Base-by-base conservation (phyloP, 2,113 vertebrate genomes). In the Pleuronectes platessa region DNA sequence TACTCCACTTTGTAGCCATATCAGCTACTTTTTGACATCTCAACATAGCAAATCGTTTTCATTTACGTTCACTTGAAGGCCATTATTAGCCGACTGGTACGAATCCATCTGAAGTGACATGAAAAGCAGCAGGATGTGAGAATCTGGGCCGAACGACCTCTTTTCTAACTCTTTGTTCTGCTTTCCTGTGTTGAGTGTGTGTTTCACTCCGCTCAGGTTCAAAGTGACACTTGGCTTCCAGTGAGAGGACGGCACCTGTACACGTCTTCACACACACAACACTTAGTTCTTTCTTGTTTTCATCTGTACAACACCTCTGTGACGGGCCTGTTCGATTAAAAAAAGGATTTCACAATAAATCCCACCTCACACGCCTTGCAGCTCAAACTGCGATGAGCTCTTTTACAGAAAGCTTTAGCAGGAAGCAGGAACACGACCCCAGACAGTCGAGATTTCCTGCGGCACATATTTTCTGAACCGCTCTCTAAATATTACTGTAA, bases 401-500 rank as follows among this genome's bases (percentile, higher is more conserved):
- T 37, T 76, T 62, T 68, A 26, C 7, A 68, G 13, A 74, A 68
- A 61, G 74, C 73, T 67, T 71, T 55, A 76, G 76, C 59, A 54
- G 31, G 56, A 14, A 70, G 61, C 61, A 88, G 59, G 14, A 61
- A 87, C 40, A 71, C 18, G 65, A 78, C 79, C 42, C 42, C 15
- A 71, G 60, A 77, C 70, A 54, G 58, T 64, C 0, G 54, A 81
- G 61, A 71, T 56, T 77, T 83, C 76, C 78, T 71, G 69, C 26
- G 61, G 76, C 72, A 70, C 62, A 85, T 47, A 71, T 78, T 21
- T 21, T 78, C 74, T 71, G 71, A 89, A 81, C 68, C 31, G 79
- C 76, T 87, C 79, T 74, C 73, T 72, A 71, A 86, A 76, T 84
- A 79, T 83, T 71, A 73, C 81, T 63, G 83, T 79, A 82, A 88